Conservation (phyloP, 2,888 invertebrate genomes). For the Caenorhabditis becei region DNA sequence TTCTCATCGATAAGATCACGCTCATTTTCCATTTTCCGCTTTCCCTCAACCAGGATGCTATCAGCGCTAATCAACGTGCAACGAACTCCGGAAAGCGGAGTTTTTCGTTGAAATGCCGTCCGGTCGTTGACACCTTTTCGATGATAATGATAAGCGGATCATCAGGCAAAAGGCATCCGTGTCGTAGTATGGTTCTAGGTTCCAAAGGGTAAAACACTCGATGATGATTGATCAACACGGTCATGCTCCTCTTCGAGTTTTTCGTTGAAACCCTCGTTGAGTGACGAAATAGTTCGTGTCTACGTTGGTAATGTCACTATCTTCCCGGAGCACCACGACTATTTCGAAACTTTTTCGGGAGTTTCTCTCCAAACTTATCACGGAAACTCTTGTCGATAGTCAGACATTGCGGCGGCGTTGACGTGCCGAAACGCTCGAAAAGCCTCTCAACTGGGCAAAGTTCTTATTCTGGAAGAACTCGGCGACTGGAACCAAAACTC, state of each 20-base stretch:
- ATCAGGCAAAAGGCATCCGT: conserved; percentile 22
- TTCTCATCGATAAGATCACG: no score
- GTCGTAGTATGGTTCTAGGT: conserved; percentile 32
- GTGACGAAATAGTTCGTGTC: conserved; percentile 12
- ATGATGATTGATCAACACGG: conserved; percentile 12
- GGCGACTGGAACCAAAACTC: conserved; percentile 6
- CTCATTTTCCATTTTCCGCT: no score
- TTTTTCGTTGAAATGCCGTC: conserved; percentile 36
- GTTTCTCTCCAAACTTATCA: conserved; percentile 35
- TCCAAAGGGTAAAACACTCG: conserved; percentile 40
- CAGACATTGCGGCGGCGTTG: conserved; percentile 44
- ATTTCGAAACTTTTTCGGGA: conserved; percentile 25
- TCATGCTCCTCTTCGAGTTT: background rate
- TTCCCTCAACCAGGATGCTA: background rate
- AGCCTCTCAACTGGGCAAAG: conserved; percentile 40
- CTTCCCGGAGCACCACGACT: no score
- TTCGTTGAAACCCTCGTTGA: conserved; percentile 8
- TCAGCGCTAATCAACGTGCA: background rate
- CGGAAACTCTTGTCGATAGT: conserved; percentile 8
- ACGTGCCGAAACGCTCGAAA: conserved; percentile 19
- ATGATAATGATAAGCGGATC: conserved; percentile 45
- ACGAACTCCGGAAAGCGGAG: conserved; percentile 1
- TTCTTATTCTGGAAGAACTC: background rate
- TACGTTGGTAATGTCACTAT: conserved; percentile 5
- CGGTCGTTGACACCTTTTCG: conserved; percentile 31